Evolutionary conservation across 2,113 vertebrate species (phyloP).

Genomic region (Eudorcas thomsonii): DNA sequence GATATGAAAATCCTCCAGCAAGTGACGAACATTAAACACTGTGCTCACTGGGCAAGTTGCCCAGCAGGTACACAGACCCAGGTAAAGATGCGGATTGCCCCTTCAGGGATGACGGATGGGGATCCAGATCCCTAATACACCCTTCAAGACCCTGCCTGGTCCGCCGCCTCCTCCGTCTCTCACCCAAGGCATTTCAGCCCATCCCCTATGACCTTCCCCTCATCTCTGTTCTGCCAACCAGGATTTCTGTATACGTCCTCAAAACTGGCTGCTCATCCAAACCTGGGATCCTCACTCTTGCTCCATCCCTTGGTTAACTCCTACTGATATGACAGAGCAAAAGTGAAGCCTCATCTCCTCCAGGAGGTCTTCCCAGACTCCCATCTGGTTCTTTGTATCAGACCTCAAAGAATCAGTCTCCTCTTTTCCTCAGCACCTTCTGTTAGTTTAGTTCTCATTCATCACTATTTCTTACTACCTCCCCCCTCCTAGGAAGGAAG

Average conservation of each 20-base stretch:
- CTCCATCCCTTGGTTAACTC: background rate
- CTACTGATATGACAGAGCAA: background rate
- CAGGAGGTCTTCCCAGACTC: background rate
- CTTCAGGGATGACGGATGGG: background rate
- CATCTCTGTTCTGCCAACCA: background rate
- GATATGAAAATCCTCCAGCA: background rate
- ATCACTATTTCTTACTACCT: background rate
- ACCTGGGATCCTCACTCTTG: background rate
- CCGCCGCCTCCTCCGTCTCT: background rate
- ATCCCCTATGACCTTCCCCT: accelerated
- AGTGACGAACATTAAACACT: background rate
- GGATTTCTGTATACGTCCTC: background rate
- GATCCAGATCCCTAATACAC: background rate
- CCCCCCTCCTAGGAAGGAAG: background rate
- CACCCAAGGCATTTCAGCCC: background rate
- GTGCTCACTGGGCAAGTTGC: background rate
- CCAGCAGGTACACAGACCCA: background rate
- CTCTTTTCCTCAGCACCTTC: background rate
- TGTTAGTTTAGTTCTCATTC: background rate
- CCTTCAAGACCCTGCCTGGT: background rate
- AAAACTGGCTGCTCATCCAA: background rate
- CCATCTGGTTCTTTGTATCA: background rate
- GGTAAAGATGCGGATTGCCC: background rate
- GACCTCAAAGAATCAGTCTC: background rate
- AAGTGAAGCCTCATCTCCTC: background rate